Evolutionary conservation across 2,113 vertebrate genomes (phyloP).

Genomic region (Chrysochloris asiatica): DNA sequence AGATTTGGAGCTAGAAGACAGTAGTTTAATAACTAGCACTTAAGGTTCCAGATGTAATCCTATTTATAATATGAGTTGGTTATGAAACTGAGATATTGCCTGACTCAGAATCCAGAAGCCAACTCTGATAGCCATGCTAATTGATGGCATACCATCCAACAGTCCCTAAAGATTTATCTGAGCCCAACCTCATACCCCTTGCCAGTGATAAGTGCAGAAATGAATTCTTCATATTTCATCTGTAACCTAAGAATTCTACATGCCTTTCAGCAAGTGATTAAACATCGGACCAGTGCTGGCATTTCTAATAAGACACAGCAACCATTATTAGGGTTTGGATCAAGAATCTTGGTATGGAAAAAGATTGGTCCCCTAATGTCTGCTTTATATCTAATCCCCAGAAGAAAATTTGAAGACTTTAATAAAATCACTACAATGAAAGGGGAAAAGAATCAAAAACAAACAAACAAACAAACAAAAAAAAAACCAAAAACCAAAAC

Average conservation of each 20-base stretch:
- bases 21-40: no score
- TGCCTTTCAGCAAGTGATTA: constrained; percentile 64
- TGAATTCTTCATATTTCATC: constrained; percentile 48
- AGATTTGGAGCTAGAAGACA: constrained; percentile 13
- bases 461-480: background rate
- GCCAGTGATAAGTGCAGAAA: constrained; percentile 32
- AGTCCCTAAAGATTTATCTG: constrained; percentile 9
- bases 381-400: constrained; percentile 21
- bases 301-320: constrained; percentile 37
- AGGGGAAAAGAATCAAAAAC: background rate
- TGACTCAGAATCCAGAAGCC: background rate
- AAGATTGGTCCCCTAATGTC: background rate
- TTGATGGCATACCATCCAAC: background rate
- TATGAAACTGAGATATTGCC: background rate
- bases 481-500: background rate
- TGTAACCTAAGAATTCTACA: constrained; percentile 46
- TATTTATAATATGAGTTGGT: no score
- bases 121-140: background rate
- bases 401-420: no score
- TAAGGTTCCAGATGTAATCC: no score
- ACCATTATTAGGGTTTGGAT: constrained; percentile 28
- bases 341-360: constrained; percentile 19
- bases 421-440: background rate
- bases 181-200: constrained; percentile 34
- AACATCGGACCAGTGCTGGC: constrained; percentile 34